Percentiles rank a stretch among this genome's conserved stretches.
Evolutionary conservation across 2,888 invertebrate species (phyloP).

Genomic region (Hipparchia semele): DNA sequence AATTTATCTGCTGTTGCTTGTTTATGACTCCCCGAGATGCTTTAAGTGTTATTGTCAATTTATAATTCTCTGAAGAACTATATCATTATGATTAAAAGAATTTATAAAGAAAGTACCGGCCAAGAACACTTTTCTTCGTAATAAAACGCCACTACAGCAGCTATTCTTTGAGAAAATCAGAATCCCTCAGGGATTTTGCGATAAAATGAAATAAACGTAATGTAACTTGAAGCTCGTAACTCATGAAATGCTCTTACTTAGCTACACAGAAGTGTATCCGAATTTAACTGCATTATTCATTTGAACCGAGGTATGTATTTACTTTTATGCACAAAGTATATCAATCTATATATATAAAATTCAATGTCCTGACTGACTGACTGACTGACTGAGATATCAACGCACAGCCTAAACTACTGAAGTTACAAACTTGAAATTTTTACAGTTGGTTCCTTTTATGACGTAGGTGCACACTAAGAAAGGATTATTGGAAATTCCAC

Average conservation of each 20-base stretch:
- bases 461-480: too few species aligned
- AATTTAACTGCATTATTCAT: not conserved
- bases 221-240: conserved; percentile 6
- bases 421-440: too few species aligned
- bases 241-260: conserved; percentile 13
- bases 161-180: not conserved
- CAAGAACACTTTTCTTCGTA: not conserved
- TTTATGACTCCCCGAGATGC: too few species aligned
- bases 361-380: too few species aligned
- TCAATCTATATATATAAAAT: too few species aligned
- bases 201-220: conserved; percentile 15
- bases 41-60: too few species aligned
- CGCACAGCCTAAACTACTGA: too few species aligned
- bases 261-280: not conserved
- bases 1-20: too few species aligned
- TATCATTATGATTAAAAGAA: not conserved
- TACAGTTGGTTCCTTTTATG: too few species aligned
- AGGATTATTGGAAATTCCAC: too few species aligned
- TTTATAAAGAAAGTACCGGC: not conserved
- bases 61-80: not conserved
- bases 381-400: too few species aligned
- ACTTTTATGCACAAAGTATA: not conserved
- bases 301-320: not conserved
- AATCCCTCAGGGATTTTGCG: conserved; percentile 4
- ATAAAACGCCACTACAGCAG: conserved; percentile 2